Base-by-base conservation (phyloP, 92 coral and sea anemone species). In the Heliopora coerulea region DNA sequence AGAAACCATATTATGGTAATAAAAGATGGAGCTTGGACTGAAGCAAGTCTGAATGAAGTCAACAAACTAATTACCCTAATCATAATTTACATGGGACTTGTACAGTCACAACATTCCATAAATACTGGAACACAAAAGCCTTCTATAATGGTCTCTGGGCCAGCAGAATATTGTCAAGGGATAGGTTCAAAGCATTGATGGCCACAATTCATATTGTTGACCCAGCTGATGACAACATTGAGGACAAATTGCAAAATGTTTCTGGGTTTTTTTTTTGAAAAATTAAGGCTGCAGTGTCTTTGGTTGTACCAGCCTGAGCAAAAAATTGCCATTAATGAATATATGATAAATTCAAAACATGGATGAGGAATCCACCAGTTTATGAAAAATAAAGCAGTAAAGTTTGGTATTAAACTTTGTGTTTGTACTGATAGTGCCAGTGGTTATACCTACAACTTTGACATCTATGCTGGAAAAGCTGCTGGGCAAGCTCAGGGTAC, bases 71-170 rank as follows among this genome's bases (percentile, higher is more conserved):
- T n/a, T n/a, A n/a, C n/a, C n/a, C n/a, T n/a, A n/a, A n/a, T n/a
- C n/a, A n/a, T n/a, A n/a, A n/a, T n/a, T n/a, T n/a, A n/a, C n/a
- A n/a, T n/a, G n/a, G n/a, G n/a, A n/a, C n/a, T n/a, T n/a, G n/a
- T n/a, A n/a, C n/a, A n/a, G n/a, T n/a, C n/a, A n/a, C n/a, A n/a
- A n/a, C 19, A 29, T 23, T 57, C 34, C 82, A 89, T 28, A 86
- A 72, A 24, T 84, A 89, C 48, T 89, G 90, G 90, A 83, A 87
- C 75, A 78, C 72, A 13, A 81, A 89, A 74, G 52, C 82, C 28
- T 72, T 86, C 44, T 83, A 82, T 79, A 85, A 89, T 52, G 87
- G 96, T n/a, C 68, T 88, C 27, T 85, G 89, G 89, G 96, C 89
- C 28, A 63, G 89, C 67, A 57, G 50, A 7, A 85, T 82, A 21